These are phyloP conservation scores for Stenopsyche tienmushanensis DNA, from an alignment of 1,140 invertebrate species.

Conservation along the genomic window DNA sequence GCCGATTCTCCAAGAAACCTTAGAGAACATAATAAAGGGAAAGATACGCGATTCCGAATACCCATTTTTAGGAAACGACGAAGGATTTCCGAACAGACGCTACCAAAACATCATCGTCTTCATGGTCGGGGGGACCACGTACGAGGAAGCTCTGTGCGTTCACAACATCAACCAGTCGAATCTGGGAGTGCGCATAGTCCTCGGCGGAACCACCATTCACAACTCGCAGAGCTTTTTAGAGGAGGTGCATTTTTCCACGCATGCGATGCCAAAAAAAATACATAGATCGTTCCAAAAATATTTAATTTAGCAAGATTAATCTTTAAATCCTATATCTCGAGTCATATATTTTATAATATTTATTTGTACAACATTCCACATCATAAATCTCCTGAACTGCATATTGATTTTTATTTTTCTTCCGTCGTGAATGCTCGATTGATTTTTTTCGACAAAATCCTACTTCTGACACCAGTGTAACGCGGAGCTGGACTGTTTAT, in stretches of 20 bases:
- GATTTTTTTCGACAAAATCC: too few relatives aligned
- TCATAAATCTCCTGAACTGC: too few relatives aligned
- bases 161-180: constrained; percentile 80
- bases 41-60: constrained; percentile 79
- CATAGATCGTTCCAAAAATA: too few relatives aligned
- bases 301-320: too few relatives aligned
- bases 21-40: constrained; percentile 89
- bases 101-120: constrained; percentile 93
- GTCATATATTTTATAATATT: too few relatives aligned
- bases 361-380: too few relatives aligned
- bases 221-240: constrained; percentile 81
- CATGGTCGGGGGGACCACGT: constrained; percentile 94
- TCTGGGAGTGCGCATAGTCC: constrained; percentile 74
- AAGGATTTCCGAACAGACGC: constrained; percentile 54
- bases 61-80: constrained; percentile 74
- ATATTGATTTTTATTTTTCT: too few relatives aligned
- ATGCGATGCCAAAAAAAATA: constrained; percentile 56
- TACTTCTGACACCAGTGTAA: too few relatives aligned
- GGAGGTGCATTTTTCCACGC: constrained; percentile 63
- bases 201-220: constrained; percentile 90
- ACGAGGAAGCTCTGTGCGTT: constrained; percentile 90
- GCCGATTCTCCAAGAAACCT: constrained; percentile 78
- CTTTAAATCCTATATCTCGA: too few relatives aligned
- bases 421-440: too few relatives aligned
- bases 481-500: too few relatives aligned